Conservation (phyloP, 2,888 invertebrate species). For the Dryocosmus kuriphilus region DNA sequence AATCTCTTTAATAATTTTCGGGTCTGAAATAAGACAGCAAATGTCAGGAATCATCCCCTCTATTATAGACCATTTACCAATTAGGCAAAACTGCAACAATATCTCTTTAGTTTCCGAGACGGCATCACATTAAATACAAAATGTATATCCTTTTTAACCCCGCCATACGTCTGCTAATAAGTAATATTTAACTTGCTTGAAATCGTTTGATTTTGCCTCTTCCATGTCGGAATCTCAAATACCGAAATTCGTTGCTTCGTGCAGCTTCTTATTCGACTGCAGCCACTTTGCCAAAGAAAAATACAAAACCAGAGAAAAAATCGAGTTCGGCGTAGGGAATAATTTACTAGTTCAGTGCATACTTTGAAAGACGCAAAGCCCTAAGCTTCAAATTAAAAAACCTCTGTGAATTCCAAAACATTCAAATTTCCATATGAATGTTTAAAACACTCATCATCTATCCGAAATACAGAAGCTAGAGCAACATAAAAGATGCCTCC, state of each 20-base stretch:
- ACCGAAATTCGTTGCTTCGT: slow-evolving; percentile 12
- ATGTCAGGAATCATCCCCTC: background rate
- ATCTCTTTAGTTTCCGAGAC: background rate
- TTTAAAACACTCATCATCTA: background rate
- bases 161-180: background rate
- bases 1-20: background rate
- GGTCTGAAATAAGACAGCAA: background rate
- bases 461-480: background rate
- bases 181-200: background rate
- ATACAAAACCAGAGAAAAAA: background rate
- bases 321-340: slow-evolving; percentile 1
- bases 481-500: background rate
- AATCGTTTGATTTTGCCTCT: slow-evolving; percentile 16
- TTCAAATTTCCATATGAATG: background rate
- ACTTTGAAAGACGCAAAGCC: too few species aligned
- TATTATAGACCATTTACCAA: background rate
- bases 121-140: background rate
- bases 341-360: background rate
- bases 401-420: background rate
- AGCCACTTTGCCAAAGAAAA: background rate
- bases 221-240: slow-evolving; percentile 31
- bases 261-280: slow-evolving; percentile 28
- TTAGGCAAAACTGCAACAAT: slow-evolving; percentile 1
- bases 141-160: background rate
- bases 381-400: background rate